Evolutionary conservation across 2,113 vertebrate species (phyloP).

Genomic region (Podarcis cretensis): DNA sequence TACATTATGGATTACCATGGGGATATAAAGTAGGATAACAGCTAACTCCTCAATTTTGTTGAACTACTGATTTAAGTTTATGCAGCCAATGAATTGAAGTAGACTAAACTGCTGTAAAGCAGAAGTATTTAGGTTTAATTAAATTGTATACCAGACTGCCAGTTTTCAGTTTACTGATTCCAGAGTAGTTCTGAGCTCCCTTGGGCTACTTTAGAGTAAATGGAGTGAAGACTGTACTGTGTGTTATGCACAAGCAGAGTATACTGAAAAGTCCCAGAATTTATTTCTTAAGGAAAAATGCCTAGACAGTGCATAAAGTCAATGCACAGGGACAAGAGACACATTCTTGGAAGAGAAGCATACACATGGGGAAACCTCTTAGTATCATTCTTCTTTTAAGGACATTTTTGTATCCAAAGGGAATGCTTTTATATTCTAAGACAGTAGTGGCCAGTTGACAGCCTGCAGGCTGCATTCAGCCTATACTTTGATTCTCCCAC

Average conservation of each 20-base stretch:
- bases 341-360: background rate
- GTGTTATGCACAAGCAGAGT: background rate
- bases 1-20: background rate
- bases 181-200: background rate
- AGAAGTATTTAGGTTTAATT: background rate
- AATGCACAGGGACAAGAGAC: background rate
- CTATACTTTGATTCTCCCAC: background rate
- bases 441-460: background rate
- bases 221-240: background rate
- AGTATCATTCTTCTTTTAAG: background rate
- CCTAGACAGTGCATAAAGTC: background rate
- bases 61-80: background rate
- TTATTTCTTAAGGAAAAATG: background rate
- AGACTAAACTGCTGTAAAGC: background rate
- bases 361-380: background rate
- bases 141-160: background rate
- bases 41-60: background rate
- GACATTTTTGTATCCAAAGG: background rate
- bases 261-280: background rate
- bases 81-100: background rate
- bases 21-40: background rate
- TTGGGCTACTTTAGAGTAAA: background rate
- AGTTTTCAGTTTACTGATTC: background rate
- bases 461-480: background rate
- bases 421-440: background rate